Evolutionary conservation across 2,113 vertebrate genomes (phyloP).

Genomic region (chimpanzee (Pan troglodytes)): NHGRI_mPanTro3-v2.1_pri NC_072421.2:85668501-85669000

Average conservation of each 20-base stretch:
- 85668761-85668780: background rate
- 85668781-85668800: background rate
- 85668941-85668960: background rate
- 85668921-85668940: background rate
- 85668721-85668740: background rate
- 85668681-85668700: background rate
- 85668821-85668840: background rate
- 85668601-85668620: background rate
- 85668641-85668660: background rate
- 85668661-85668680: background rate
- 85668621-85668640: background rate
- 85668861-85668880: background rate
- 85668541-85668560: background rate
- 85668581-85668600: background rate
- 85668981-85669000: background rate
- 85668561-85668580: background rate
- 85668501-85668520: background rate
- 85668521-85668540: background rate
- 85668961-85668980: background rate
- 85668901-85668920: background rate
- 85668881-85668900: background rate
- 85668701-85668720: background rate
- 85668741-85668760: background rate
- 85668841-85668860: background rate
- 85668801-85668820: background rate